Base-by-base conservation (phyloP, 2,888 invertebrate species). In the Drosophila mimica region DNA sequence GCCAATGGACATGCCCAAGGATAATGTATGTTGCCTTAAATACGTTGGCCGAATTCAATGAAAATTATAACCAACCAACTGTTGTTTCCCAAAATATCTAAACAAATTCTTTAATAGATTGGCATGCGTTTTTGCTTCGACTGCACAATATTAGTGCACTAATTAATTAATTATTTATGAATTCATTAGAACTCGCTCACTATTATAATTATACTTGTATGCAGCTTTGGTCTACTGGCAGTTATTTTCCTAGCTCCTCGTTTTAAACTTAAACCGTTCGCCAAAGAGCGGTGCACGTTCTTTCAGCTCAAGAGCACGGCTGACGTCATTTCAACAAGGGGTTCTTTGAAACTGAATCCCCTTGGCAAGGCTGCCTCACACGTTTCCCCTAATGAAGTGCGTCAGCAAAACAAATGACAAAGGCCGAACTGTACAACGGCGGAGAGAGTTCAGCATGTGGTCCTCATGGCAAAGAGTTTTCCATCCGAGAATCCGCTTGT, bases 21-120 rank as follows among this genome's bases (percentile, higher is more conserved):
- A 40, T 51, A 52, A 49, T 65, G 62, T 48, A 31, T 43, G 17
- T 31, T 38, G 33, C 17, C 63, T 67, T 62, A 28, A 76, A 76
- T 53, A 58, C 43, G 49, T n/a, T 13, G 28, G 30, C 43, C 3
- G 15, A 53, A 58, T 70, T 63, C 51, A 67, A 67, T 70, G 11
- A 3, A 48, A 53, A 34, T 71, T 48, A 71, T 36, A 25, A 43
- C 8, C 17, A 25, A 43, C 38, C 56, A 56, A 62, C 48, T 59
- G 46, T 36, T 34, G 61, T 31, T 34, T 38, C 20, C n/a, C 13
- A 46, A 51, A 28, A 56, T 52, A 54, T 51, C 30, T 28, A 28
- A 9, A 25, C 11, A 34, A 43, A 43, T 43, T 20, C 5, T 36
- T 6, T 7, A 6, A 36, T 6, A 7, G 43, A 6, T 20, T 43